Evolutionary conservation across 2,113 vertebrate species (phyloP).

Genomic region (Dasyprocta punctata): DNA sequence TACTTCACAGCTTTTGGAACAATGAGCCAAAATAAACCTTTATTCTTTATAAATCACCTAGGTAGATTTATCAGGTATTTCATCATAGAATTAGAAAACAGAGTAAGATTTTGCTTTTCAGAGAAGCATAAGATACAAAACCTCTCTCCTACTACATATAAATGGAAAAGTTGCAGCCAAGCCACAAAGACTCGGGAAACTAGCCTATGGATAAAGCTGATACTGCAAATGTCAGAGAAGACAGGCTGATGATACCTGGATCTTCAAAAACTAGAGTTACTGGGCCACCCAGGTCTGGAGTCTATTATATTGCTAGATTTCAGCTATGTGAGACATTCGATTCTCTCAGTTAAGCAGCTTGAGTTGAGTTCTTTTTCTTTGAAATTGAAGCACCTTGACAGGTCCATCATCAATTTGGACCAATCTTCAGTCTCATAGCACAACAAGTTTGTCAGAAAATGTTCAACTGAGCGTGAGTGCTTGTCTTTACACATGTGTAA

Average conservation of each 20-base stretch:
- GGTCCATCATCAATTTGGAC: not conserved
- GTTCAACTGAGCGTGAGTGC: not conserved
- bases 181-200: not conserved
- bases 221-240: not conserved
- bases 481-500: not conserved
- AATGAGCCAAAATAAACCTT: not conserved
- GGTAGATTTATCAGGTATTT: not conserved
- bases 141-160: not conserved
- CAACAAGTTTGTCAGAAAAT: not conserved
- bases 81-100: not conserved
- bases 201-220: not conserved
- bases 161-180: not conserved
- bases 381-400: not conserved
- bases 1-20: not conserved
- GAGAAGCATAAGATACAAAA: not conserved
- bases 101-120: not conserved
- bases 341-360: not conserved
- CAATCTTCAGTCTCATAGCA: not conserved
- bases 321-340: not conserved
- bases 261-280: not conserved
- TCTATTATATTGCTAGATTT: too few relatives aligned
- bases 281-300: not conserved
- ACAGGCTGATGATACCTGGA: not conserved
- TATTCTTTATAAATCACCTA: not conserved
- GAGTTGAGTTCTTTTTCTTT: not conserved